Percentiles rank a stretch among this genome's conserved stretches.
Evolutionary conservation across 2,797 vertebrate genomes (phyloP).

Genomic region (Cacajao melanocephalus): DNA sequence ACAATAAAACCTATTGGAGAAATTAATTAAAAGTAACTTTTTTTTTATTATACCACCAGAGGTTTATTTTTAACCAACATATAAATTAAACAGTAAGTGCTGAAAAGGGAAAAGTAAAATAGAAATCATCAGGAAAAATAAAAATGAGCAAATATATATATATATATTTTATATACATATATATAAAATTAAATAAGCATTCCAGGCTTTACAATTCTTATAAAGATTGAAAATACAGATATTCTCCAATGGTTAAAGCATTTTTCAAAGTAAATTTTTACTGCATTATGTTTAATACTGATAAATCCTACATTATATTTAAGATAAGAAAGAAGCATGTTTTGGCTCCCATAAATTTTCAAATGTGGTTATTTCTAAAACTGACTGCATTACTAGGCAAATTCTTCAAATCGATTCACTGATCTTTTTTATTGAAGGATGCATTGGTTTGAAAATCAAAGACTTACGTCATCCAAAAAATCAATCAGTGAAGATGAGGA

Average conservation of each 20-base stretch:
- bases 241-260: conserved; percentile 38
- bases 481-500: conserved; percentile 98
- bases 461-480: conserved; percentile 99
- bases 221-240: conserved; percentile 36
- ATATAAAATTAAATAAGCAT: neutral
- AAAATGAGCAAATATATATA: conserved; percentile 29
- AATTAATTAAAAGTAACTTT: conserved; percentile 33
- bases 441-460: conserved; percentile 85
- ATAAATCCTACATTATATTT: conserved; percentile 47
- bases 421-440: conserved; percentile 78
- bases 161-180: neutral
- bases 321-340: conserved; percentile 46
- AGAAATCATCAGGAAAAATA: conserved; percentile 43
- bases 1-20: conserved; percentile 20
- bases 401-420: conserved; percentile 80
- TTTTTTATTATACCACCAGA: conserved; percentile 46
- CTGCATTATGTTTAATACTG: conserved; percentile 46
- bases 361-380: conserved; percentile 70
- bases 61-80: conserved; percentile 51
- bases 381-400: conserved; percentile 82
- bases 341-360: conserved; percentile 65
- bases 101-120: conserved; percentile 40
- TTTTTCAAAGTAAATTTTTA: conserved; percentile 46
- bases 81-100: conserved; percentile 48
- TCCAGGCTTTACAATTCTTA: conserved; percentile 19